Percentiles rank a stretch among this genome's conserved stretches.
Conservation (phyloP, 2,113 vertebrate genomes). For the Clarias gariepinus region DNA sequence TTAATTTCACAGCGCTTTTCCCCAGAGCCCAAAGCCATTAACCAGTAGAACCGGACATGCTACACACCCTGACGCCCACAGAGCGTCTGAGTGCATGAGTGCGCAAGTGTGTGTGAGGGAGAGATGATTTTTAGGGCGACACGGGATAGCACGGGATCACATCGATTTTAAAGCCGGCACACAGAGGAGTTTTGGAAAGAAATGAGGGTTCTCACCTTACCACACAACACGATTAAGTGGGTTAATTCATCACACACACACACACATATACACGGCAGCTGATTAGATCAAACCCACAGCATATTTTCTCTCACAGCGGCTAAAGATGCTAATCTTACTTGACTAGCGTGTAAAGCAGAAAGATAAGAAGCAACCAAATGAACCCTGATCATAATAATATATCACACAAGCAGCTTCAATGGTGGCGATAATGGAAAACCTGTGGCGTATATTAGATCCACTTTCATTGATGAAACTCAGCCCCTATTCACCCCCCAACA, state of each 20-base stretch:
- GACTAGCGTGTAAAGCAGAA: constrained; percentile 2
- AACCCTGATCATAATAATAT: neutral
- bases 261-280: neutral
- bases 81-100: neutral
- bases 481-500: neutral
- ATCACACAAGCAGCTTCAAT: neutral
- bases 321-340: constrained; percentile 28
- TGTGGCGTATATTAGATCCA: neutral
- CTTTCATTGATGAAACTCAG: neutral
- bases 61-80: constrained; percentile 8
- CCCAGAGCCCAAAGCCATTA: constrained; percentile 43
- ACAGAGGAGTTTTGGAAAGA: neutral
- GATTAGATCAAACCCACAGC: constrained; percentile 41
- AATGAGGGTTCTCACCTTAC: constrained; percentile 29
- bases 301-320: constrained; percentile 19
- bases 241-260: constrained; percentile 28
- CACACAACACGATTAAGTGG: constrained; percentile 12
- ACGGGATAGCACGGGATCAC: neutral
- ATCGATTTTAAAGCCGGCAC: neutral
- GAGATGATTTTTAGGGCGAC: neutral
- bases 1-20: constrained; percentile 46
- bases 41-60: constrained; percentile 22
- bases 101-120: neutral
- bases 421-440: neutral
- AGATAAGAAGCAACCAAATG: constrained; percentile 29